Conservation (phyloP, 2,888 invertebrate species). For the Isoperla grammatica region DNA sequence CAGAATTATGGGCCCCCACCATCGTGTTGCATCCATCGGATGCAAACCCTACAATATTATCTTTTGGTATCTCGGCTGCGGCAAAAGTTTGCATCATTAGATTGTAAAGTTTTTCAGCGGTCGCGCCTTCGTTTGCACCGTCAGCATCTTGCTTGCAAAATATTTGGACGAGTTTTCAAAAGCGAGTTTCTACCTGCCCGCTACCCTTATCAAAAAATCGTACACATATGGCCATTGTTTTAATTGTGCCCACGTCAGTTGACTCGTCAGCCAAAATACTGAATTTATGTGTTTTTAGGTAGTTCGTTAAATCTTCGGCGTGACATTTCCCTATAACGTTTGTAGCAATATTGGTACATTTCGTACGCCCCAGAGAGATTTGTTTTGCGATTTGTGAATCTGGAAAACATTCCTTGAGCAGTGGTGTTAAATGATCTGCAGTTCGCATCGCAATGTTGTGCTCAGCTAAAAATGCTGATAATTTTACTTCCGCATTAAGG, state of each 20-base stretch:
- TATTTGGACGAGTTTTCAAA: constrained; percentile 14
- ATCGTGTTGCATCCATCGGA: constrained; percentile 36
- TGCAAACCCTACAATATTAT: constrained; percentile 39
- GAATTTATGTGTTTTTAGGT: constrained; percentile 6
- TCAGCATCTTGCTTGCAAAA: constrained; percentile 12
- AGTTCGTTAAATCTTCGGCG: constrained; percentile 1
- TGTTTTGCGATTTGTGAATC: constrained; percentile 17
- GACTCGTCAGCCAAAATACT: constrained; percentile 35
- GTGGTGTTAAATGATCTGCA: constrained; percentile 18
- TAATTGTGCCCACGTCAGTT: constrained; percentile 35
- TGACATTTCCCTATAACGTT: constrained; percentile 11
- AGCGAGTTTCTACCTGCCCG: constrained; percentile 19
- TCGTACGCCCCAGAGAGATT: constrained; percentile 14
- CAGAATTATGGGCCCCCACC: constrained; percentile 37
- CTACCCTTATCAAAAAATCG: constrained; percentile 32
- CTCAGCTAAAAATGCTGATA: constrained; percentile 33
- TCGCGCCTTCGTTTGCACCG: constrained; percentile 5
- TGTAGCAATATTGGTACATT: constrained; percentile 1
- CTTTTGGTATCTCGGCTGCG: constrained; percentile 31
- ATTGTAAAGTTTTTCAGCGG: constrained; percentile 7
- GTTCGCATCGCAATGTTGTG: constrained; percentile 35
- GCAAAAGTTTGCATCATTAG: constrained; percentile 8
- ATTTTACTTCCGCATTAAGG: constrained; percentile 16
- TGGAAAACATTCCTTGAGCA: constrained; percentile 3
- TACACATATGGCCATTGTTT: constrained; percentile 34